Conservation (phyloP, 2,797 vertebrate species). For the Neosalanx taihuensis region DNA sequence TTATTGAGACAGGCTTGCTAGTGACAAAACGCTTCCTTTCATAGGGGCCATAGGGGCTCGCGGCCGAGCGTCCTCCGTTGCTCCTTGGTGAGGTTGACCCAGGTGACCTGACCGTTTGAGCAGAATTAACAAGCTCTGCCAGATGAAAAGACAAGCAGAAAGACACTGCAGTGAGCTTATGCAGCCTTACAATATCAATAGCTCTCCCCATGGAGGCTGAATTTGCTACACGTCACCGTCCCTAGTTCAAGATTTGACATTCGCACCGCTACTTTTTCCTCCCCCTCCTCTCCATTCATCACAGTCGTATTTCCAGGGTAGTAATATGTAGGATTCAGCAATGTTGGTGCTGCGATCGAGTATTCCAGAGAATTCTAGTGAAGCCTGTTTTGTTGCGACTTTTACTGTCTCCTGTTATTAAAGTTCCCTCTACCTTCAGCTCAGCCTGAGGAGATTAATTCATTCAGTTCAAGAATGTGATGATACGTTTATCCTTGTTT, state of each 20-base stretch:
- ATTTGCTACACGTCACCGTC: constrained; percentile 59
- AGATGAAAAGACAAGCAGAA: constrained; percentile 76
- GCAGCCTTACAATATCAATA: constrained; percentile 72
- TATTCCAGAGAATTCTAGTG: too few species aligned
- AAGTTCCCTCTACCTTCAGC: background rate
- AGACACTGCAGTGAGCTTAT: constrained; percentile 69
- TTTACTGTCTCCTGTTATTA: background rate
- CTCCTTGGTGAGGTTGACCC: constrained; percentile 71
- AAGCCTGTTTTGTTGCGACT: too few species aligned
- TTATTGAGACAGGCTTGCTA: constrained; percentile 60
- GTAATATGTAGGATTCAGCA: too few species aligned
- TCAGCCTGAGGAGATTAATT: background rate
- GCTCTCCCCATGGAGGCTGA: constrained; percentile 55
- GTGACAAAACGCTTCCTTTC: constrained; percentile 73
- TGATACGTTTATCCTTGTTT: constrained; percentile 10
- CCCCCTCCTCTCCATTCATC: too few species aligned
- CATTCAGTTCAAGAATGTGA: background rate
- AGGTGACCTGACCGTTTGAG: constrained; percentile 71
- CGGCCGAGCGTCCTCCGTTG: constrained; percentile 67
- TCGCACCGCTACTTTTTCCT: constrained; percentile 52
- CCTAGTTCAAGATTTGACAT: constrained; percentile 53
- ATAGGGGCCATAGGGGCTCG: constrained; percentile 68
- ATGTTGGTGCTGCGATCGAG: too few species aligned
- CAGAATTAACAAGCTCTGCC: constrained; percentile 75
- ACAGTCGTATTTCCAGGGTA: too few species aligned